These are phyloP conservation scores for Deroplatys truncata DNA, from an alignment of 2,888 invertebrate species.

Conservation along the genomic window DNA sequence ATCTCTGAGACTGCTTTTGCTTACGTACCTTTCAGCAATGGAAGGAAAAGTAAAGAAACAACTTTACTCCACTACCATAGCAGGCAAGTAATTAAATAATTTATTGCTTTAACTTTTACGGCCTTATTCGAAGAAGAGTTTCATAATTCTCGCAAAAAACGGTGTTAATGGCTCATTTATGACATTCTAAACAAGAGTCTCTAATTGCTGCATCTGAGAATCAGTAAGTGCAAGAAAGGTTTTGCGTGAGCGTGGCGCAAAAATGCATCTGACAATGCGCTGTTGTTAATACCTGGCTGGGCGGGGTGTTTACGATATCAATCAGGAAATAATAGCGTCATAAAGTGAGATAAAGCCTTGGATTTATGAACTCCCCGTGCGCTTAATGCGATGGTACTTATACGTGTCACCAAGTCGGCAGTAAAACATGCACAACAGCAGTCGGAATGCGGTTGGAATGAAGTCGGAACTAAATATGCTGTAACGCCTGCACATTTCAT, in stretches of 20 bases:
- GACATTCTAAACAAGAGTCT: background rate
- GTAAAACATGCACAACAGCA: background rate
- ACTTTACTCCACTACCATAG: background rate
- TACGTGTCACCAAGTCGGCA: background rate
- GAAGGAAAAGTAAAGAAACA: background rate
- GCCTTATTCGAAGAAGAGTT: background rate
- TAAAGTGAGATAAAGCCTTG: background rate
- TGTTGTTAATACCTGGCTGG: background rate
- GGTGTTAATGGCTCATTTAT: background rate
- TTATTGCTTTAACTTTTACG: background rate
- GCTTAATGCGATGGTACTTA: background rate
- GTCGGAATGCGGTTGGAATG: background rate
- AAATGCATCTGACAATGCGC: background rate
- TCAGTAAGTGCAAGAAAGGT: background rate
- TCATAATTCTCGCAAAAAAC: background rate
- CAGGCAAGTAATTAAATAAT: background rate
- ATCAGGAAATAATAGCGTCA: background rate
- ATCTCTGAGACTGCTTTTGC: background rate
- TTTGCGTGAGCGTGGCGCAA: background rate
- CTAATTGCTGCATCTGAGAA: background rate
- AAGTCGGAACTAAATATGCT: background rate
- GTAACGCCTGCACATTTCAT: background rate
- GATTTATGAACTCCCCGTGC: background rate
- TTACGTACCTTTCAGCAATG: background rate
- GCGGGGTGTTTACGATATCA: background rate